phyloP scores from a whole-genome alignment of 2,113 vertebrate genomes.

The Pangasianodon gigas region DNA sequence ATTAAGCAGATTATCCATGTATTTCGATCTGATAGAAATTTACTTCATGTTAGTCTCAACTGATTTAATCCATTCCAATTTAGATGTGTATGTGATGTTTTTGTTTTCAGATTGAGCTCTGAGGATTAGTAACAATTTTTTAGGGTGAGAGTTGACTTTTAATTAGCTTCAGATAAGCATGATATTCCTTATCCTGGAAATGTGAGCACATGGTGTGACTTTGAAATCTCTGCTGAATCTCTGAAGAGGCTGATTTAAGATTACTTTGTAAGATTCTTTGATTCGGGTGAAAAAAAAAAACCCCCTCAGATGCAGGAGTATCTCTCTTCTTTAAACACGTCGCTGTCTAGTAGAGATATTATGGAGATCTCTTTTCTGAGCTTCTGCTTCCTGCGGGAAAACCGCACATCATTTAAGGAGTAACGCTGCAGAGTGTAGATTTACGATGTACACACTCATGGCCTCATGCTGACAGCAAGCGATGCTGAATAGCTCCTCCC shows the following conservation, averaged over 20 bases:
- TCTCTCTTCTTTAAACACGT: background rate
- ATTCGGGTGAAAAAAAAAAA: background rate
- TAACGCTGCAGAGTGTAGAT: conserved; percentile 45
- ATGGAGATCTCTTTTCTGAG: background rate
- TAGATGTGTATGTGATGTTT: background rate
- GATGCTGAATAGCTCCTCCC: conserved; percentile 32
- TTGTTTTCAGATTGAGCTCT: background rate
- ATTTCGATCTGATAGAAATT: too few species aligned
- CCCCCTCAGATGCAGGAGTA: background rate
- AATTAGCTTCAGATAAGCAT: background rate
- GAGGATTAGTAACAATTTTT: background rate
- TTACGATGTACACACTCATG: conserved; percentile 53
- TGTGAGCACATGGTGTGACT: background rate
- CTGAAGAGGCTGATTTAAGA: background rate
- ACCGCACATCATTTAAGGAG: conserved; percentile 58
- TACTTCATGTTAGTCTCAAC: background rate
- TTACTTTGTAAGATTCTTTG: background rate
- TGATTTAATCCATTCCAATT: background rate
- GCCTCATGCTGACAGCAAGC: conserved; percentile 50
- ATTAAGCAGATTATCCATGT: background rate
- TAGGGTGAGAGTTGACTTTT: background rate
- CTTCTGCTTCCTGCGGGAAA: conserved; percentile 5
- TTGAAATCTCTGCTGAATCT: background rate
- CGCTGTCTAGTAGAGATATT: background rate
- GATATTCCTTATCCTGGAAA: background rate